Evolutionary conservation across 2,888 invertebrate species (phyloP), one percentile per base, ranked within the genome.

Genomic region (Lithodes maja): DNA sequence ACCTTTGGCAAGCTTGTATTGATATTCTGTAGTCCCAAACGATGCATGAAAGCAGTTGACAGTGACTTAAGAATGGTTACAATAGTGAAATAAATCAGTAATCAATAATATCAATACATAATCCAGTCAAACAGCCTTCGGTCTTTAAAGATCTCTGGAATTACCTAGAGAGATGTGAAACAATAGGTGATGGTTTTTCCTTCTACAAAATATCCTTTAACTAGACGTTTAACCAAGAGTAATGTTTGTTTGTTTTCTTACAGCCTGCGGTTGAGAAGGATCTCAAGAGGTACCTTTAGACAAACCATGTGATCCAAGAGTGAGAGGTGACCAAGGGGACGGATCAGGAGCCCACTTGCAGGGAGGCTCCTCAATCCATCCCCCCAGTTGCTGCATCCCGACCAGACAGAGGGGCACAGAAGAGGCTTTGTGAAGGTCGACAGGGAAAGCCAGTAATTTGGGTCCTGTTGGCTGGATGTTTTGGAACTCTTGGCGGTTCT

Each of bases 211-310:
- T 33, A 33, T 33, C 33, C 33, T 33, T 33, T 33, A 33, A 33
- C 33, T 33, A 33, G 33, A 33, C 33, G 33, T 33, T 33, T 33
- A 33, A 33, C 33, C 33, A 33, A 33, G 33, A 33, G 33, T 33
- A 33, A 33, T 33, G 33, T 33, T 33, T 33, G 33, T 33, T 33
- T 33, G n/a, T 81, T 54, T 55, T 12, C 53, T 54, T 33, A 53
- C 87, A 87, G 87, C 83, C 83, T 17, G 49, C 79, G n/a, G 77
- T 87, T 79, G 87, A 87, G 69, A 87, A 83, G 9, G 87, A 87
- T 15, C 71, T 87, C n/a, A 12, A 77, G 71, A 87, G 83, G 54
- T 69, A 79, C 50, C n/a, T 83, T 53, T 87, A 83, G 71, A 15
- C 33, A 53, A 75, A n/a, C 50, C 55, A 15, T 55, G n/a, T 78